Base-by-base conservation (phyloP, 2,113 vertebrate species). In the Pipra filicauda region DNA sequence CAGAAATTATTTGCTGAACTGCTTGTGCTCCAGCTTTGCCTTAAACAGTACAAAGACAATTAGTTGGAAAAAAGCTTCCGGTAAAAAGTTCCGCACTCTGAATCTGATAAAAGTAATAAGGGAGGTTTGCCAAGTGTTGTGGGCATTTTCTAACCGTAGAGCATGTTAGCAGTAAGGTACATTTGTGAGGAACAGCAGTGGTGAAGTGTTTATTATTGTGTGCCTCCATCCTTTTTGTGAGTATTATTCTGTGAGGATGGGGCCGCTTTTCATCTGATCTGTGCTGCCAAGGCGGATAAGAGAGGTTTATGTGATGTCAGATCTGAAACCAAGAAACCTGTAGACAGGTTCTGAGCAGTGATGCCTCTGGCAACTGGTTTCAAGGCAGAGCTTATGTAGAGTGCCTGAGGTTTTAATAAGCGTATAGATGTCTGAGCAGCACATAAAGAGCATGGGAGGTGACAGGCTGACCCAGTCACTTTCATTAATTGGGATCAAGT, bases 401-500 rank as follows among this genome's bases (percentile, higher is more conserved):
- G 96, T 67, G 73, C 96, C 92, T 95, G 94, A 97, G 93, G 94
- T 97, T 97, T 98, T 98, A 97, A 98, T 98, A 97, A 97, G 97
- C 91, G 39, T 95, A 95, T 97, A 94, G 95, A 97, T 97, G 88
- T 97, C 96, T 90, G 96, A 98, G 96, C 96, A 95, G 54, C 88
- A 91, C 79, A 97, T 98, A 98, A 99, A 97, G 98, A 98, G 98
- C 98, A 99, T 98, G 98, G 96, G 97, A 98, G 97, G 98, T 99
- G 99, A 99, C 98, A 99, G 97, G 98, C 98, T 98, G 98, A 98
- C 98, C 98, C 98, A 98, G 98, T 97, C 98, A 98, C 98, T 99
- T 98, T 98, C 98, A 98, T 98, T 99, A 99, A 99, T 99, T 99
- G 99, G 98, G 98, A 99, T 99, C 99, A 99, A 98, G 98, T 98